These are phyloP conservation scores for Cerceris rybyensis DNA, from an alignment of 2,888 invertebrate species.

Conservation along the genomic window DNA sequence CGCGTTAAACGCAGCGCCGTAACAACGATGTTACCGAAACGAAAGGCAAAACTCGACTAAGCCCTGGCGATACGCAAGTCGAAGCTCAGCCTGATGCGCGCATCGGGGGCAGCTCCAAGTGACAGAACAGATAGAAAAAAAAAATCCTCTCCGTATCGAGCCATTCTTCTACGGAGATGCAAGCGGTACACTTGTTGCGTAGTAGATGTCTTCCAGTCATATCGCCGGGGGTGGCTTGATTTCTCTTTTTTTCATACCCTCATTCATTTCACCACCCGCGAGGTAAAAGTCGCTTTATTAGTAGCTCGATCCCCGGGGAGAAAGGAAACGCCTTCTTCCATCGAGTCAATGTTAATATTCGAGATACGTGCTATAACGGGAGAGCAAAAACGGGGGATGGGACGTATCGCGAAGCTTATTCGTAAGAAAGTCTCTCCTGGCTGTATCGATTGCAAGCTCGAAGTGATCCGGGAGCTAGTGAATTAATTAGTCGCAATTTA, in stretches of 20 bases:
- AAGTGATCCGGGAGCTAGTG: constrained; percentile 32
- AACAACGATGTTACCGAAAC: constrained; percentile 6
- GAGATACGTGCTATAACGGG: background rate
- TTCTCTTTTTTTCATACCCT: too few species aligned
- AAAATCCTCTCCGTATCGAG: background rate
- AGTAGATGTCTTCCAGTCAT: background rate
- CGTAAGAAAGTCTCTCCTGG: background rate
- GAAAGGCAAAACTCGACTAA: constrained; percentile 15
- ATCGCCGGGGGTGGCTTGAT: too few species aligned
- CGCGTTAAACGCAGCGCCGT: background rate
- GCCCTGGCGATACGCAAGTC: background rate
- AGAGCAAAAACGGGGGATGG: constrained; percentile 37
- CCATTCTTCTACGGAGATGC: background rate
- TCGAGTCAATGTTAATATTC: constrained; percentile 8
- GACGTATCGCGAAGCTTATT: constrained; percentile 17
- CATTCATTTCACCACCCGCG: too few species aligned
- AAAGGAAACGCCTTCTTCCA: background rate
- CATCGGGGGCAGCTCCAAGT: constrained; percentile 2
- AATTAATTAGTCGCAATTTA: constrained; percentile 55
- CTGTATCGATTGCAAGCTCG: constrained; percentile 35
- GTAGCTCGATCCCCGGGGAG: too few species aligned
- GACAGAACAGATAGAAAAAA: background rate
- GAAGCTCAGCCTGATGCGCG: background rate
- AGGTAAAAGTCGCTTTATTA: too few species aligned
- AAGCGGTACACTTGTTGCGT: background rate